Base-by-base conservation (phyloP, 2,888 invertebrate genomes). In the Caenorhabditis sinica region DNA sequence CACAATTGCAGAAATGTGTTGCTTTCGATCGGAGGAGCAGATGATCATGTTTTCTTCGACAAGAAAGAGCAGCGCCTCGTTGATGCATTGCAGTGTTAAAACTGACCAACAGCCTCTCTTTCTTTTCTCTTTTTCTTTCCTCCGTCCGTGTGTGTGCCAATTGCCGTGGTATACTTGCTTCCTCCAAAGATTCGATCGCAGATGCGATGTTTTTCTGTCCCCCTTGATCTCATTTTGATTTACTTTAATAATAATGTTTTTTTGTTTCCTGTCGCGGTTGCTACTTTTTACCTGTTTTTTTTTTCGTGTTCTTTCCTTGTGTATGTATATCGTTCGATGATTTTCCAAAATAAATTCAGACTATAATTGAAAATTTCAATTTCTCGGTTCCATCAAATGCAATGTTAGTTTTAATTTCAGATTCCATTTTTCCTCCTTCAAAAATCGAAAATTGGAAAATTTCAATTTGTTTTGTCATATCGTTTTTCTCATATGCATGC, bases 31-130 rank as follows among this genome's bases (percentile, higher is more conserved):
- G 82, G 81, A 8, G 86, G 85, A 65, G 49, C 45, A 51, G 71
- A 80, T 45, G 74, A 84, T 51, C 74, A 84, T 61, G 84, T 87
- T 49, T 86, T 86, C 63, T 86, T 87, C 23, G 87, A 82, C 49
- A 81, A 82, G 60, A 85, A 82, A 63, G 80, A 80, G 65, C 40
- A 56, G 43, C 30, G 58, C 51, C 80, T 84, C 49, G 28, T 84
- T 11, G 84, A 84, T 45, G 74, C 60, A 30, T 30, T 84, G 30
- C 79, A 76, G 56, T 84, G 84, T 76, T 84, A 61, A 75, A 77
- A 49, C 45, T 69, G 69, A 72, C 65, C 80, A 58, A 49, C 36
- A n/a, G 5, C 20, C 6, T n/a, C n/a, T 11, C 20, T 20, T 8
- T 49, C n/a, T 11, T 20, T 20, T 20, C 15, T 15, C 11, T 20